These are phyloP conservation scores for Sapajus apella DNA, from an alignment of 2,113 vertebrate genomes.

Conservation along the genomic window DNA sequence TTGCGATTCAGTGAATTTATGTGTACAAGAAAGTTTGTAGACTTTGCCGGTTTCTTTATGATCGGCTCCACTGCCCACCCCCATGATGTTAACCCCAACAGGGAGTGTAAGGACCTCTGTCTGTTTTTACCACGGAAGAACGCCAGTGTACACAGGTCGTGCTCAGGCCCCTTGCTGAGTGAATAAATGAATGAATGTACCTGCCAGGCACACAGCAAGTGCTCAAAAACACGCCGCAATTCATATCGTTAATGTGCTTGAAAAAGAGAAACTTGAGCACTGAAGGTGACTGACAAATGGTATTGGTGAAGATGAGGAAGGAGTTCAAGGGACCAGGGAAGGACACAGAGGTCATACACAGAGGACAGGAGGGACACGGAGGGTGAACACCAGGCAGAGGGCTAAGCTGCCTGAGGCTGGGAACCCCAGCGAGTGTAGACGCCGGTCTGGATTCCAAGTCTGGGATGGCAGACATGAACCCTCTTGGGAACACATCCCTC, in stretches of 20 bases:
- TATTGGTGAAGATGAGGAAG: background rate
- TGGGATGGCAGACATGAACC: background rate
- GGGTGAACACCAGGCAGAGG: accelerated
- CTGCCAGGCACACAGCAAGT: background rate
- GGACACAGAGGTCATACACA: accelerated
- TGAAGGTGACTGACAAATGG: background rate
- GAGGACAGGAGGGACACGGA: background rate
- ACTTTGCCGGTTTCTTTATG: background rate
- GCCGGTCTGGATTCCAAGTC: accelerated
- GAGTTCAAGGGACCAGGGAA: background rate
- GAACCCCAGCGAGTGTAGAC: accelerated
- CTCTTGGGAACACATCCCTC: background rate
- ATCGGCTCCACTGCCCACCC: background rate
- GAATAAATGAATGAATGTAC: background rate
- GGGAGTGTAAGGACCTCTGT: background rate
- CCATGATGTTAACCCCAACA: too few relatives aligned
- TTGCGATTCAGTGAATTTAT: background rate
- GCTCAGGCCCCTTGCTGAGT: background rate
- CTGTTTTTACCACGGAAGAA: background rate
- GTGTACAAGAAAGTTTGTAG: background rate
- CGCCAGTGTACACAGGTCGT: background rate
- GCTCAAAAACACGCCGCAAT: background rate
- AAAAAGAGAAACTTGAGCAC: background rate
- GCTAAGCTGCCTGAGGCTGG: background rate
- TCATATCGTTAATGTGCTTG: background rate